Conservation (phyloP, 2,113 vertebrate species). For the Anas platyrhynchos region DNA sequence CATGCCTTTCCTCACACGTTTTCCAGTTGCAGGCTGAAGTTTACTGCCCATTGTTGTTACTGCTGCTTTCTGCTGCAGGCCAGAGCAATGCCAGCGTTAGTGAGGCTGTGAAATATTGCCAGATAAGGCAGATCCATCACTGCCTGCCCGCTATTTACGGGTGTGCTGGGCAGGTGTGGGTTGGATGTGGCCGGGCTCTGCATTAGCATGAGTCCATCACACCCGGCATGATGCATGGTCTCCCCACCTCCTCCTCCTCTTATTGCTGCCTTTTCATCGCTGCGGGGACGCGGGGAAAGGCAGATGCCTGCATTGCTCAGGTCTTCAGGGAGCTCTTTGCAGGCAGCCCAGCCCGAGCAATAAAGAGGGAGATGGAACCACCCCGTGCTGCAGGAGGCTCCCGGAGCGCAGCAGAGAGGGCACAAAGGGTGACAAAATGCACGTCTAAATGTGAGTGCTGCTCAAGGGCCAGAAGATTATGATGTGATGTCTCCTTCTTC, state of each 20-base stretch:
- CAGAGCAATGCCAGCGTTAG: background rate
- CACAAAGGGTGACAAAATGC: background rate
- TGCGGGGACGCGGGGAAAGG: slow-evolving; percentile 33
- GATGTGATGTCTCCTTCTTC: background rate
- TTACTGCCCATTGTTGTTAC: background rate
- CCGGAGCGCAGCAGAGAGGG: too few relatives aligned
- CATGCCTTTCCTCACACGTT: background rate
- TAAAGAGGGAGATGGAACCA: background rate
- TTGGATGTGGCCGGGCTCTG: slow-evolving; percentile 49
- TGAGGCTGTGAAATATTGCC: background rate
- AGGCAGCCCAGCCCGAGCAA: slow-evolving; percentile 23
- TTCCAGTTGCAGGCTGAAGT: background rate
- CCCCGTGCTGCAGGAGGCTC: background rate
- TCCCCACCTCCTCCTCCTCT: background rate
- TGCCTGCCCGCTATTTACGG: slow-evolving; percentile 43
- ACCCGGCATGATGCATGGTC: slow-evolving; percentile 4
- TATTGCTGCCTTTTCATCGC: slow-evolving; percentile 56
- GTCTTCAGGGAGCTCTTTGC: slow-evolving; percentile 55
- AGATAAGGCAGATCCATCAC: slow-evolving; percentile 33
- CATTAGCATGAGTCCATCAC: slow-evolving; percentile 49
- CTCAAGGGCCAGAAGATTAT: background rate
- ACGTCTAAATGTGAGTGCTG: background rate
- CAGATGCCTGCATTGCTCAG: slow-evolving; percentile 34
- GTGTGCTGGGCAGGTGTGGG: slow-evolving; percentile 19
- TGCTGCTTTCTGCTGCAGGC: background rate